phyloP scores from a whole-genome alignment of 1,140 invertebrate species.

The Bacillus rossius region DNA sequence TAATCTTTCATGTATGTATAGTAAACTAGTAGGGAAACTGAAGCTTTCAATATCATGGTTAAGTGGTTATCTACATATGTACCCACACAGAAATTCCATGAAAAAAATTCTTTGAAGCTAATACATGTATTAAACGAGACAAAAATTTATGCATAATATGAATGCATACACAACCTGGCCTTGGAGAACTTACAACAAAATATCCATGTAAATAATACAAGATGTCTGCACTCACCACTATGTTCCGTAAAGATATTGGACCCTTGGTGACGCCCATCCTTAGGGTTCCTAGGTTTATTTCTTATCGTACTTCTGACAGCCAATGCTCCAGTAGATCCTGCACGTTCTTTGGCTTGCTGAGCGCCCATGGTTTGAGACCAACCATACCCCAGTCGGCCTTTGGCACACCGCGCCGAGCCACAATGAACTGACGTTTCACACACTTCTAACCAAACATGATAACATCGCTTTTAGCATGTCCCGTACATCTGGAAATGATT shows the following conservation, averaged over 20 bases:
- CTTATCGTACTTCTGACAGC: slow-evolving; percentile 56
- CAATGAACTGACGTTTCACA: slow-evolving; percentile 17
- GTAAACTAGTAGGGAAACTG: too few species aligned
- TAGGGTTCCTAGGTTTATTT: slow-evolving; percentile 61
- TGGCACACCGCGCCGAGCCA: slow-evolving; percentile 28
- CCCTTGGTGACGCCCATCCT: slow-evolving; percentile 71
- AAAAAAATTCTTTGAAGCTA: too few species aligned
- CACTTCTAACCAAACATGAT: slow-evolving; percentile 19
- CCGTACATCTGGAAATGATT: too few species aligned
- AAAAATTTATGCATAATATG: too few species aligned
- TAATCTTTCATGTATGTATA: too few species aligned
- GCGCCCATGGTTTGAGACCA: slow-evolving; percentile 62
- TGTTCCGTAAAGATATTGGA: slow-evolving; percentile 89
- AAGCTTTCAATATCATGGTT: too few species aligned
- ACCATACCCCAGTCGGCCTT: slow-evolving; percentile 29
- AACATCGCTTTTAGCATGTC: slow-evolving; percentile 9
- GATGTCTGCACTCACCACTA: slow-evolving; percentile 57
- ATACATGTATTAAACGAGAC: too few species aligned
- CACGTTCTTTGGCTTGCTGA: slow-evolving; percentile 81
- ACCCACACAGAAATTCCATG: too few species aligned
- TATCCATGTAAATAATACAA: too few species aligned
- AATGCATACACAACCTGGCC: too few species aligned
- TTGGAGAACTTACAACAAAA: too few species aligned
- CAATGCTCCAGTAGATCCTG: slow-evolving; percentile 53
- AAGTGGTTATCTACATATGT: too few species aligned